These are phyloP conservation scores for Meteorus sp. DNA, from an alignment of 1,140 invertebrate genomes.

Conservation along the genomic window DNA sequence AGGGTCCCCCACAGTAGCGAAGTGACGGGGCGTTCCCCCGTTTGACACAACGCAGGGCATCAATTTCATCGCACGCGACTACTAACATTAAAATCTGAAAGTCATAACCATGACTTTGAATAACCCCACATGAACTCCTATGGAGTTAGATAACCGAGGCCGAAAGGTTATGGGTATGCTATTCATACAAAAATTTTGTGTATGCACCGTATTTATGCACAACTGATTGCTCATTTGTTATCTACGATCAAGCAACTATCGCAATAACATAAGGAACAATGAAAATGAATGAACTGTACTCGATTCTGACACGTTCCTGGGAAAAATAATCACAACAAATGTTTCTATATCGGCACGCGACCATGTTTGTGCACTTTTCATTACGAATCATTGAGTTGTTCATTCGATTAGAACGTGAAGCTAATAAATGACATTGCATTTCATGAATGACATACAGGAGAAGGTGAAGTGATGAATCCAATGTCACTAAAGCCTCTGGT, in stretches of 20 bases:
- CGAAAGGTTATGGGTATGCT: slow-evolving; percentile 16
- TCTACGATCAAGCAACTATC: too few species aligned
- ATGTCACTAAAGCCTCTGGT: slow-evolving; percentile 3
- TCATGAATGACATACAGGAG: too few species aligned
- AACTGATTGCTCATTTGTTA: too few species aligned
- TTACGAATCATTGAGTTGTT: slow-evolving; percentile 41
- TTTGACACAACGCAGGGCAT: slow-evolving; percentile 32
- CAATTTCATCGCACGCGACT: slow-evolving; percentile 29
- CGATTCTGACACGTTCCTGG: slow-evolving; percentile 5
- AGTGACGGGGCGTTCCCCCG: slow-evolving; percentile 44
- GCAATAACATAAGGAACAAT: slow-evolving; percentile 20
- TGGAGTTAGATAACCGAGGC: background rate
- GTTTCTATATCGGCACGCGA: slow-evolving; percentile 29
- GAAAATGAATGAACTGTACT: slow-evolving; percentile 26
- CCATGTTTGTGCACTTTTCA: slow-evolving; percentile 36
- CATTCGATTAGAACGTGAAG: too few species aligned
- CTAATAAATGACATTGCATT: too few species aligned
- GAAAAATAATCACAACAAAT: slow-evolving; percentile 21
- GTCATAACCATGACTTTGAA: slow-evolving; percentile 15
- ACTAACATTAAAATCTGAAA: slow-evolving; percentile 14
- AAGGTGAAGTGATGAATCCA: too few species aligned
- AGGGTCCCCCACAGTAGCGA: slow-evolving; percentile 17
- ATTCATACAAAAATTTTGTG: too few species aligned
- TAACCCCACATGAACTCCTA: background rate
- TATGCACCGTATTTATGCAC: too few species aligned